Base-by-base conservation (phyloP, 2,113 vertebrate species). In the Nettapus auritus region DNA sequence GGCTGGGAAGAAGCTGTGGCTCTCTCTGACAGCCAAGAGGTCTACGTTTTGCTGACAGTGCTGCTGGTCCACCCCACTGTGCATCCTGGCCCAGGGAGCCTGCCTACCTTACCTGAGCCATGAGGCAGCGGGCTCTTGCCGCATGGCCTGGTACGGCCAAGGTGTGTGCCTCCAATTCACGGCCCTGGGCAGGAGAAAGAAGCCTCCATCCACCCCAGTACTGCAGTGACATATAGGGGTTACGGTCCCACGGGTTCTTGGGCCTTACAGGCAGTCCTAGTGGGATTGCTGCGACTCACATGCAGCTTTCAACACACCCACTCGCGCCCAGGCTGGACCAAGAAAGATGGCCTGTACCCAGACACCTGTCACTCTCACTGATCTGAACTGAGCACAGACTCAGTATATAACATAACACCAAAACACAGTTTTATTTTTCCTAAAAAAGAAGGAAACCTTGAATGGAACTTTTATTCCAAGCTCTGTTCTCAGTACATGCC, bases 361-460 rank as follows among this genome's bases (percentile, higher is more conserved):
- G 48, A 77, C 17, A 40, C 71, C 33, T 60, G 59, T 76, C 82
- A 66, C 57, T 40, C 67, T 89, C 36, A 36, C 82, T 66, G 79
- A 80, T 42, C 50, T 66, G 48, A 91, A 91, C 26, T 33, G 66
- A 88, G 59, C 18, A 33, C 34, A 90, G 71, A n/a, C 46, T 89
- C 56, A 8, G 74, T 91, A 59, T 74, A 62, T 83, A 91, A 88
- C 2, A 5, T 26, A 44, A 86, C 26, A 46, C 21, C 44, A 66
- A 82, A 87, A 33, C 23, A 64, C 69, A 52, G 40, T 40, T 78
- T 74, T 52, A 23, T 55, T 86, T 82, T 91, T 73, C 40, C 59
- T 77, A 36, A 77, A 52, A 76, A 53, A 38, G 62, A 60, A 59
- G 76, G 48, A 86, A 90, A 77, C 11, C 5, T 10, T 29, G 48